Evolutionary conservation across 2,888 invertebrate species (phyloP).

Genomic region (Sarcophaga rosellei): DNA sequence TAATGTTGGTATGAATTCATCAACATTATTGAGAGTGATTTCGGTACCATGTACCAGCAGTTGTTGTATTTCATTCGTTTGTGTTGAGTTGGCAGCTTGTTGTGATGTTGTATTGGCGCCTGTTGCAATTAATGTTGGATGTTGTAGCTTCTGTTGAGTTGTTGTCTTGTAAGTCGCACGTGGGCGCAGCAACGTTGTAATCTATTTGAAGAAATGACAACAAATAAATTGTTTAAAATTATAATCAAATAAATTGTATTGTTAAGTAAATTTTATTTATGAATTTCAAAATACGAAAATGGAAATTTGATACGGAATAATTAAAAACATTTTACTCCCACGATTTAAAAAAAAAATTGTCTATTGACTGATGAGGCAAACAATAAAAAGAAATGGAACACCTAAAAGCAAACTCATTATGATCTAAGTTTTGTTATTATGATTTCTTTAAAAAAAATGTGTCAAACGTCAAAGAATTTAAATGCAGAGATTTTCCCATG

Average conservation of each 20-base stretch:
- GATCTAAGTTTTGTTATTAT: not conserved
- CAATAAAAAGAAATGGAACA: no score
- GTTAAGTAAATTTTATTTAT: not conserved
- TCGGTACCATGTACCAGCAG: constrained; percentile 50
- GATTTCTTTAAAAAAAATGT: not conserved
- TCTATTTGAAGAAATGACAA: constrained; percentile 71
- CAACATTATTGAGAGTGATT: constrained; percentile 70
- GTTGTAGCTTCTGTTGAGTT: constrained; percentile 55
- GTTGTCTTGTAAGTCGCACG: constrained; percentile 74
- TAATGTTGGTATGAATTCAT: constrained; percentile 78
- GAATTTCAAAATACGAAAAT: not conserved
- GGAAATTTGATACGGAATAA: not conserved
- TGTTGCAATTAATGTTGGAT: constrained; percentile 39
- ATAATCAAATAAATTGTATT: constrained; percentile 7
- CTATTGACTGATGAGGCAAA: no score
- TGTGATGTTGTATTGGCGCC: constrained; percentile 12
- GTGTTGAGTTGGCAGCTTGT: constrained; percentile 63
- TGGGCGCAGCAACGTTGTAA: constrained; percentile 79
- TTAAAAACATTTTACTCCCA: no score
- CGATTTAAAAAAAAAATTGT: no score
- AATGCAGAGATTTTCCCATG: not conserved
- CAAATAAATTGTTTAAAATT: constrained; percentile 1
- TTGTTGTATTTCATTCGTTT: constrained; percentile 52
- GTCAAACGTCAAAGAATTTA: not conserved
- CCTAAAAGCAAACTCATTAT: no score